Evolutionary conservation across 2,888 invertebrate genomes (phyloP), one percentile per base, ranked within the genome.

Genomic region (Julus scandinavius): DNA sequence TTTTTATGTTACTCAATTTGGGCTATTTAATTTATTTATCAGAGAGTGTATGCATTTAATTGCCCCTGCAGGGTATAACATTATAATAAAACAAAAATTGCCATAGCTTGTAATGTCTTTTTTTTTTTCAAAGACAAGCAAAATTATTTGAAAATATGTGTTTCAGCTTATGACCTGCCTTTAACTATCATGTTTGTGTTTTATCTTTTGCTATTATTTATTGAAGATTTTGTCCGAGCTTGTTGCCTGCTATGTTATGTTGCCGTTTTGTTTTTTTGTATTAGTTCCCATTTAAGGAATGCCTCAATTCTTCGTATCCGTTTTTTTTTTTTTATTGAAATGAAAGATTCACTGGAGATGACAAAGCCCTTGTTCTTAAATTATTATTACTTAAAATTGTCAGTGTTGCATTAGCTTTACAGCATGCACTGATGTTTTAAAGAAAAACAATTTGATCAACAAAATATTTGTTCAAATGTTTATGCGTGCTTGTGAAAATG

Each of bases 201-300:
- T 80, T 80, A 80, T 80, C 80, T 80, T 80, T 80, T 80, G 80
- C 80, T 80, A 40, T 80, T 80, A 72, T 72, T 72, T 72, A 80
- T 29, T 38, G 80, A 80, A 15, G 15, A 13, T 80, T 38, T 80
- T 80, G 80, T 40, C 38, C 38, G 38, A 80, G 38, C 38, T 15
- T 80, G 80, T 15, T 80, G 80, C 80, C 80, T 80, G 80, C 38
- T 38, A 80, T 80, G 80, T 80, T 72, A 20, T 72, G 63, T 72
- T 72, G 20, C 20, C 20, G 20, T 72, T 72, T 29, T 5, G 6
- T 72, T 72, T n/a, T 58, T 72, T 45, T 80, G 15, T 80, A 29
- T 29, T 11, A 40, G 38, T 29, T 80, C 13, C 80, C 38, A 15
- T 38, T 80, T 80, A 80, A 38, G 80, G 80, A 80, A 80, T 80